These are phyloP conservation scores for Nautilus pompilius DNA, from an alignment of 1,140 invertebrate genomes.

Conservation along the genomic window DNA sequence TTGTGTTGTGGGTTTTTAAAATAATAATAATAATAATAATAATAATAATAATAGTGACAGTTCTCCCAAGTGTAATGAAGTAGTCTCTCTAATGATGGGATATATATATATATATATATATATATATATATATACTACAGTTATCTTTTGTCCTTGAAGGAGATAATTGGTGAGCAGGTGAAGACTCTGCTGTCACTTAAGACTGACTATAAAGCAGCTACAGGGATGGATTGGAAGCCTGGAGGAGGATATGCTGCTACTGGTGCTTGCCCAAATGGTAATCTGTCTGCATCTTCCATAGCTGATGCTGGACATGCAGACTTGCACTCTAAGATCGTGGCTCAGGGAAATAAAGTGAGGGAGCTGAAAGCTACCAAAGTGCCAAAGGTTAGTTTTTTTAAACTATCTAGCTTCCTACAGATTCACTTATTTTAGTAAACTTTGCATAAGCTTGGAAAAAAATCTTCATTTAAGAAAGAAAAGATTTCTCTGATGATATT, in stretches of 20 bases:
- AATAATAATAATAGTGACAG: no score
- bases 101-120: neutral
- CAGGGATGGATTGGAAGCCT: slow-evolving; percentile 59
- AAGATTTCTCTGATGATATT: no score
- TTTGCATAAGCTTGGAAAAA: no score
- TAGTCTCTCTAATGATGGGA: no score
- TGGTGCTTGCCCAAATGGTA: slow-evolving; percentile 7
- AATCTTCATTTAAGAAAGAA: no score
- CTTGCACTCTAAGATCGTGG: slow-evolving; percentile 63
- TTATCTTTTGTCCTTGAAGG: slow-evolving; percentile 36
- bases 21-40: no score
- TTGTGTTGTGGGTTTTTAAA: no score
- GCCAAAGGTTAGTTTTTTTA: slow-evolving; percentile 33
- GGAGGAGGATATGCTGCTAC: slow-evolving; percentile 6
- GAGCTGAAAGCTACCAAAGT: slow-evolving; percentile 55
- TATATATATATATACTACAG: neutral
- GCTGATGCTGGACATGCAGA: slow-evolving; percentile 36
- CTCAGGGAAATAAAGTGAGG: slow-evolving; percentile 72
- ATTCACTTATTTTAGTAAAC: no score
- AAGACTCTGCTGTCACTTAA: slow-evolving; percentile 73
- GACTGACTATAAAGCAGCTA: slow-evolving; percentile 70
- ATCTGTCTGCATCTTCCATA: neutral
- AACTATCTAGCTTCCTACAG: no score
- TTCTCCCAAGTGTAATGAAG: no score
- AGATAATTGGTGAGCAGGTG: slow-evolving; percentile 68